Conservation (phyloP, 2,113 vertebrate species). For the Petrocephalus zakoni region DNA sequence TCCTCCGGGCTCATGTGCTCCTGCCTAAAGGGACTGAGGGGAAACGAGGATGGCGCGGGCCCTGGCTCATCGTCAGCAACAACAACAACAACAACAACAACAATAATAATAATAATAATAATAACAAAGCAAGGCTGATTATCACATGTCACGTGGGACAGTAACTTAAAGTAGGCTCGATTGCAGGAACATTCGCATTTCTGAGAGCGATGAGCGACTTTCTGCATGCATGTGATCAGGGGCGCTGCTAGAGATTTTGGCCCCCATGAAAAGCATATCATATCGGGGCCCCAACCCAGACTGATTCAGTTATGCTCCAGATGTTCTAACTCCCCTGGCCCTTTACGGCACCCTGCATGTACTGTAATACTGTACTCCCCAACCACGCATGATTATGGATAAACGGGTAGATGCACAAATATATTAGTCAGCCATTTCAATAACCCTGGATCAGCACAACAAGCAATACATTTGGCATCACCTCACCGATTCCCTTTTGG, state of each 20-base stretch:
- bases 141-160: background rate
- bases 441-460: background rate
- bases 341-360: too few species aligned
- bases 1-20: background rate
- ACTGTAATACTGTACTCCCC: background rate
- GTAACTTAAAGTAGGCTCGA: background rate
- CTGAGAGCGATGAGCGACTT: background rate
- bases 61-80: background rate
- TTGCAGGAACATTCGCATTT: background rate
- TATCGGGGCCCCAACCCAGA: too few species aligned
- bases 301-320: too few species aligned
- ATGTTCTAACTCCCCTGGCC: too few species aligned
- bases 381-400: background rate
- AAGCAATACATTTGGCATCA: background rate
- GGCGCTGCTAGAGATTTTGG: too few species aligned
- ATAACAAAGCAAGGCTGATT: background rate
- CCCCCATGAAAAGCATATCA: too few species aligned
- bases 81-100: too few species aligned
- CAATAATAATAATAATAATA: background rate
- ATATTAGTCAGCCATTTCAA: background rate
- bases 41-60: background rate
- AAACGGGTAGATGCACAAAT: background rate
- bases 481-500: background rate
- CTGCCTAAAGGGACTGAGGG: background rate
- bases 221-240: background rate